Conservation (phyloP, 2,113 vertebrate species). For the Clarias magur region DNA sequence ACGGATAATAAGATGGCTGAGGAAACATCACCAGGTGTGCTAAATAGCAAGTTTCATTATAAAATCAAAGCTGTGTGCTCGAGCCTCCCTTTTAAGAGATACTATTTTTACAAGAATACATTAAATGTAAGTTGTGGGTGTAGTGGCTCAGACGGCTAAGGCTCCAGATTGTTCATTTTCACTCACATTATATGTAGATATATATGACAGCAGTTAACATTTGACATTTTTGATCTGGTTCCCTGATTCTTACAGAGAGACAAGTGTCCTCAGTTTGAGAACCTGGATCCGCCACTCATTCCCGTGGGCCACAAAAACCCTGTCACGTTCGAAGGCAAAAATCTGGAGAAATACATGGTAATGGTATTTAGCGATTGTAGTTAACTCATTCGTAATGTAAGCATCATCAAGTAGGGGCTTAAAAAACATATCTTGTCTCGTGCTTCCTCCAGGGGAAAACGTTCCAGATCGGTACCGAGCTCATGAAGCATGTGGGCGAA, state of each 20-base stretch:
- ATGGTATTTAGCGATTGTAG: neutral
- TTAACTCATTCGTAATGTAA: neutral
- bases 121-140: no score
- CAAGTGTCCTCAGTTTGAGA: conserved; percentile 88
- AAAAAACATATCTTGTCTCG: neutral
- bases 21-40: no score
- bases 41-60: no score
- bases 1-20: no score
- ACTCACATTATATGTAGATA: no score
- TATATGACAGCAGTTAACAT: neutral
- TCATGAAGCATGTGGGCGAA: conserved; percentile 69
- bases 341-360: conserved; percentile 77
- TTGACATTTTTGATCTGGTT: neutral
- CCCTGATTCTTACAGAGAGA: conserved; percentile 65
- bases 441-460: conserved; percentile 52
- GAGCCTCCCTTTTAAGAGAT: no score
- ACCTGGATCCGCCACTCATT: conserved; percentile 78
- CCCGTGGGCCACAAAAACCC: conserved; percentile 77
- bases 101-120: no score
- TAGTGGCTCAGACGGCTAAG: no score
- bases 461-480: conserved; percentile 72
- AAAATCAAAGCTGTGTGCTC: no score
- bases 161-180: no score
- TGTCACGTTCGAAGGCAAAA: conserved; percentile 83
- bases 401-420: neutral